Conservation (phyloP, 2,888 invertebrate genomes). For the Phortica okadai region DNA sequence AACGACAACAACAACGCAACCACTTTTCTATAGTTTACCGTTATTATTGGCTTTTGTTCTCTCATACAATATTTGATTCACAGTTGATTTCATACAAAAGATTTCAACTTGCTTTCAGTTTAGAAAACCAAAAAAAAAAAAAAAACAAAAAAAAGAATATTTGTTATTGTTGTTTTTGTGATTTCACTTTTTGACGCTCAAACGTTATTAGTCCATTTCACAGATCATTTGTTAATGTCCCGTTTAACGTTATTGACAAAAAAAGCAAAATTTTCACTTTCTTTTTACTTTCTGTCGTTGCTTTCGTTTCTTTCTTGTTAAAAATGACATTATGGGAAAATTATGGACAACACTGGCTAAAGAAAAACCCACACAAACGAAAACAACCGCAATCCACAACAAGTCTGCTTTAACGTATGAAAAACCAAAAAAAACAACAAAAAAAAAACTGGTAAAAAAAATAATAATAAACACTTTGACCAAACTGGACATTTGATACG, state of each 20-base stretch:
- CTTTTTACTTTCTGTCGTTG: conserved; percentile 55
- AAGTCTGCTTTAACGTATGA: not conserved
- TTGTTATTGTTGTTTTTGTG: not conserved
- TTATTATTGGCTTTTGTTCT: too few species aligned
- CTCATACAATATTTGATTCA: too few species aligned
- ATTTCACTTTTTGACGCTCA: not conserved
- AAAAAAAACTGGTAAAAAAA: not conserved
- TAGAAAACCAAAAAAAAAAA: not conserved
- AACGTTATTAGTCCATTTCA: not conserved
- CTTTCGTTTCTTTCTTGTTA: conserved; percentile 51
- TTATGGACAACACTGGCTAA: too few species aligned
- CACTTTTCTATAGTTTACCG: too few species aligned
- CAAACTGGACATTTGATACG: too few species aligned
- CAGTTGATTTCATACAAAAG: too few species aligned
- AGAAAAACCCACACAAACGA: conserved; percentile 10
- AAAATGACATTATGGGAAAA: too few species aligned
- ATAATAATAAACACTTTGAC: not conserved
- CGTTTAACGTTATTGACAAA: not conserved
- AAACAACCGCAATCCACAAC: conserved; percentile 15
- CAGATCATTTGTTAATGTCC: not conserved
- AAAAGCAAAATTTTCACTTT: conserved; percentile 36
- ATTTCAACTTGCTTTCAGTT: too few species aligned
- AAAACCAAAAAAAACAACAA: conserved; percentile 12
- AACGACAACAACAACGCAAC: too few species aligned
- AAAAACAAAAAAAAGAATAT: not conserved